phyloP scores from a whole-genome alignment of 1,140 invertebrate species.

The Tetragnatha versicolor region DNA sequence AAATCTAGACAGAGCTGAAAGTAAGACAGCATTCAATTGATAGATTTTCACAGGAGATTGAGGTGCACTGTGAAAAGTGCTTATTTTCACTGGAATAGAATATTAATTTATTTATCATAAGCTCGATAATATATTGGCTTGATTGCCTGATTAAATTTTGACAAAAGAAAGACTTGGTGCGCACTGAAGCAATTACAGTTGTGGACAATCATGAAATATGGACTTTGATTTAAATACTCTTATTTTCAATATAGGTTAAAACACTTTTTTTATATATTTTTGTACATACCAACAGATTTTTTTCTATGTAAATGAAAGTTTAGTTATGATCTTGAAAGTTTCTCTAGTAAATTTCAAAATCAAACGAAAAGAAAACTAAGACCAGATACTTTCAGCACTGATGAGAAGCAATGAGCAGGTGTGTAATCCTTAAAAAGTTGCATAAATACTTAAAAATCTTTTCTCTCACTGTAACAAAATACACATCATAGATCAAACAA shows the following conservation, averaged over 20 bases:
- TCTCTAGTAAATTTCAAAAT: not conserved
- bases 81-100: no score
- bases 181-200: no score
- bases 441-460: constrained; percentile 49
- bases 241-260: not conserved
- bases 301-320: not conserved
- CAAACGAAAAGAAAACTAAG: not conserved
- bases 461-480: constrained; percentile 53
- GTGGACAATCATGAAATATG: constrained; percentile 18
- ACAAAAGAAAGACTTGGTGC: no score
- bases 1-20: constrained; percentile 28
- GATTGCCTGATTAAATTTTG: no score
- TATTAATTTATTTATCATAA: no score
- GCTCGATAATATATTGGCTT: no score
- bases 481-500: constrained; percentile 42
- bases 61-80: no score
- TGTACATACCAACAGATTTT: not conserved
- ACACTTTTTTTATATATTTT: not conserved
- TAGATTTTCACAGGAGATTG: no score
- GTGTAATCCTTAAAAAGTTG: constrained; percentile 43
- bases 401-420: constrained; percentile 13
- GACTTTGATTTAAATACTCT: not conserved
- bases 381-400: constrained; percentile 37
- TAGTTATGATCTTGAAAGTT: not conserved
- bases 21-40: no score